Conservation (phyloP, 2,888 invertebrate genomes). For the Heliconius cydno region DNA sequence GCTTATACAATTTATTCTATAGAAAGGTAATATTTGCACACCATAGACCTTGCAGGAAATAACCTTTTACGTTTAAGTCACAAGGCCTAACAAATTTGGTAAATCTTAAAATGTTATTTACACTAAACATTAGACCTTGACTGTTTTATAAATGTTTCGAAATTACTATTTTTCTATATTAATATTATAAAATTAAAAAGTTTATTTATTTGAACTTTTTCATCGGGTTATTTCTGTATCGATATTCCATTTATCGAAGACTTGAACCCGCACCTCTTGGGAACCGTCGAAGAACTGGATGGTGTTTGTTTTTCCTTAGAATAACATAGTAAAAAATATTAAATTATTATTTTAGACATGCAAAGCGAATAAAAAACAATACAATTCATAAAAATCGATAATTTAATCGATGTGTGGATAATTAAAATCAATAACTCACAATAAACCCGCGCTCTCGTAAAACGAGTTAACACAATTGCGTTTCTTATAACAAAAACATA, state of each 20-base stretch:
- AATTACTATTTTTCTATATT: not conserved
- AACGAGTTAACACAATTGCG: conserved; percentile 13
- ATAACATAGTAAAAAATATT: no score
- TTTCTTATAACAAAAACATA: not conserved
- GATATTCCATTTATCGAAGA: no score
- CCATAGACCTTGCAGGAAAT: conserved; percentile 38
- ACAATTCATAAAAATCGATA: not conserved
- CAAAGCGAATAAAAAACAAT: not conserved
- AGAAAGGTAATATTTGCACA: conserved; percentile 34
- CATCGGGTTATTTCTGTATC: no score
- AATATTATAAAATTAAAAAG: not conserved
- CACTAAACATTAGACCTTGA: conserved; percentile 25
- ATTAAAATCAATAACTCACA: not conserved
- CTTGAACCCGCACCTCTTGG: no score
- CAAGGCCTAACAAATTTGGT: conserved; percentile 34
- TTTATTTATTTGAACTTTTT: no score
- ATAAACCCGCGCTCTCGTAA: not conserved
- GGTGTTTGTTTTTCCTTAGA: no score
- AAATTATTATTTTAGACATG: no score
- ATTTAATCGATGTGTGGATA: conserved; percentile 5
- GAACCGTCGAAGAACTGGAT: no score
- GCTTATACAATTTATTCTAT: not conserved
- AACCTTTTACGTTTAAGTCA: conserved; percentile 38
- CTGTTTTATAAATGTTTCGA: not conserved
- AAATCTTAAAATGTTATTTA: conserved; percentile 29